Evolutionary conservation across 64 coral and sea anemone species (phyloP), one percentile per base, ranked within the genome.

Genomic region (Cladopsammia gracilis): DNA sequence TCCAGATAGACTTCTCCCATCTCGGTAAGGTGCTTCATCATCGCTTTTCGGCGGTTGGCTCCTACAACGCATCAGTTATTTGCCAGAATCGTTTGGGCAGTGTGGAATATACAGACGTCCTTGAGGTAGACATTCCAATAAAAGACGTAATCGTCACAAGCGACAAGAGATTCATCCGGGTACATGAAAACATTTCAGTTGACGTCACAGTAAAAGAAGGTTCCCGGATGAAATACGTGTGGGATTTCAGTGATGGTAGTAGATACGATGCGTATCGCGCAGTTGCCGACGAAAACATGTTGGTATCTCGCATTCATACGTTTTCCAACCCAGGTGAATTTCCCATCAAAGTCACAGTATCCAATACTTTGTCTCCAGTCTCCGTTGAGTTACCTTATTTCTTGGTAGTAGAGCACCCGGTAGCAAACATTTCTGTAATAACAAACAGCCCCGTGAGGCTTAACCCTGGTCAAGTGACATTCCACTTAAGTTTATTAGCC

Each of bases 11-110:
- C 76, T 84, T 62, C 20, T 91, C 96, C 5, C 86, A 82, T 24
- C 44, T 89, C 3, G 83, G 92, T 2, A 45, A 81, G 16, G 42
- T 62, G 9, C 75, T 98, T 56, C 72, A 45, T 56, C 89, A 98
- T 6, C 80, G 70, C 18, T 98, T 94, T 66, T 71, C 83, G 7
- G 58, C 81, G 0, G 67, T 98, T 34, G 88, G 83, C 12, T 90
- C 96, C 9, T 98, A 91, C 82, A 88, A 76, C 7, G 79, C 78
- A 0, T 73, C 42, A 4, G 88, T 93, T 6, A 75, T 26, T 11
- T 98, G 96, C 45, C 52, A 84, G 13, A 98, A 98, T 60, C 80
- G 96, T 24, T 62, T 98, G 48, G 92, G 92, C 0, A 65, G 62
- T 0, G 60, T 77, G 54, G 67, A 62, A 6, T 70, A 83, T 19